Conservation (phyloP, 2,888 invertebrate species). For the Hypomecis punctinalis region DNA sequence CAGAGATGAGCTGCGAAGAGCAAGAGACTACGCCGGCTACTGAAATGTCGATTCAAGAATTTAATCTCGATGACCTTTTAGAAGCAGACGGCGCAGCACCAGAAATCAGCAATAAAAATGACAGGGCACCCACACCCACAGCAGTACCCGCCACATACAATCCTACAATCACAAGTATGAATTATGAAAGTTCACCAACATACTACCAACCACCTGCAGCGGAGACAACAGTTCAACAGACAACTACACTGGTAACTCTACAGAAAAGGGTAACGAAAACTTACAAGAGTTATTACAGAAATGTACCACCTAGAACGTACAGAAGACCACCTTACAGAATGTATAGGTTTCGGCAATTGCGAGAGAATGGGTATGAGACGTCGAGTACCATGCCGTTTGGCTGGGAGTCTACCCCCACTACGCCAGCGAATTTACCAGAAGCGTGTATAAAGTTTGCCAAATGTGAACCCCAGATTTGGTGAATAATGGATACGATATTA, state of each 20-base stretch:
- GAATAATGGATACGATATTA: not conserved
- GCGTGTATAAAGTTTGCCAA: constrained; percentile 28
- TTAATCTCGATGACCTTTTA: constrained; percentile 7
- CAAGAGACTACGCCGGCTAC: not conserved
- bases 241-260: not conserved
- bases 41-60: not conserved
- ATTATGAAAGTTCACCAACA: no score
- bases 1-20: constrained; percentile 32
- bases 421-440: not conserved
- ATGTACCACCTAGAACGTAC: not conserved
- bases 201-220: not conserved
- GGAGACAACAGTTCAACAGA: not conserved
- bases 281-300: constrained; percentile 6
- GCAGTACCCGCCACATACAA: not conserved
- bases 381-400: constrained; percentile 26
- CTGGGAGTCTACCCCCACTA: constrained; percentile 9
- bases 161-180: not conserved
- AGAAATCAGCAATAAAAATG: not conserved
- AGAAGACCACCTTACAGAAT: not conserved
- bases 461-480: constrained; percentile 22
- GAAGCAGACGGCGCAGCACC: not conserved
- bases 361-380: constrained; percentile 3
- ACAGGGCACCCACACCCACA: no score
- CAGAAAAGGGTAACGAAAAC: not conserved
- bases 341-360: constrained; percentile 3